Base-by-base conservation (phyloP, 2,797 vertebrate genomes). In the Xenops minutus region DNA sequence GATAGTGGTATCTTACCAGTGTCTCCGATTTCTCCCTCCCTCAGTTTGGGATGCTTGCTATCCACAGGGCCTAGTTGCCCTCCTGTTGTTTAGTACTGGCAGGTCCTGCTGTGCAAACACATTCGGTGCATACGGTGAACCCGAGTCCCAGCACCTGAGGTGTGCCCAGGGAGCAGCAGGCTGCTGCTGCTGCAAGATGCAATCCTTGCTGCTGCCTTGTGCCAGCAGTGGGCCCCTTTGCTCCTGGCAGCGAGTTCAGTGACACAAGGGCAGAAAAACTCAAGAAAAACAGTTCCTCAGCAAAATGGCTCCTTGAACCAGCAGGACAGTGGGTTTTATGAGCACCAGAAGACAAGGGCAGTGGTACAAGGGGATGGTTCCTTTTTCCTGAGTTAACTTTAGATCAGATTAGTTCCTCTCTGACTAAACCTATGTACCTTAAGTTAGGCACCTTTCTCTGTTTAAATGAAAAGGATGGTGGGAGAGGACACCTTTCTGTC, bases 141-240 rank as follows among this genome's bases (percentile, higher is more conserved):
- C 16, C 3, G 66, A 43, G 52, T 11, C 26, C 32, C 32, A 27
- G 7, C 9, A 41, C 62, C 51, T 58, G 37, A 72, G 56, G 13
- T 19, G 58, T 32, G 49, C 43, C 48, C 22, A 49, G 29, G 23
- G 56, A 83, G 32, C 32, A 69, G 56, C 63, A 56, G 43, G 26
- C 26, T 16, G 66, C 39, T 67, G 59, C 39, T 73, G 52, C 39
- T 66, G 59, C 36, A 43, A 22, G 21, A 12, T 21, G 37, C 3
- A 12, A 62, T 34, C 49, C 21, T 23, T 9, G 41, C 44, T 8
- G 11, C 44, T 46, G 8, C 20, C 32, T 23, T 7, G 17, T 9
- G n/a, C 44, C 10, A 6, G 30, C 39, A 36, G 19, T 0, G 2
- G 46, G 1, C 1, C 46, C 69, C 51, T 26, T 20, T 2, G 5